Percentiles rank a stretch among this genome's conserved stretches.
Evolutionary conservation across 2,797 vertebrate species (phyloP).

Genomic region (Channallabes apus): DNA sequence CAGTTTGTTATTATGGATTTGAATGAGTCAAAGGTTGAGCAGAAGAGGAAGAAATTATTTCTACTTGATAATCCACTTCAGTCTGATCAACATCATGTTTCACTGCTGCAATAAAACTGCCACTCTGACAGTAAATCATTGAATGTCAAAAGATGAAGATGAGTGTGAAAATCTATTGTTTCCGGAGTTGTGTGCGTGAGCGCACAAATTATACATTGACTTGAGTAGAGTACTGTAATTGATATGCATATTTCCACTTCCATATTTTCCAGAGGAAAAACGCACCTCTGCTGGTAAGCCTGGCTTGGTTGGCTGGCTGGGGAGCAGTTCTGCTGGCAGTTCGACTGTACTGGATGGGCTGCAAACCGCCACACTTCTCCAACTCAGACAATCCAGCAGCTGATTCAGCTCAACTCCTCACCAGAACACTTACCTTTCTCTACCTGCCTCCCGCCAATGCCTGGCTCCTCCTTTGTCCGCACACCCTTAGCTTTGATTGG

Average conservation of each 20-base stretch:
- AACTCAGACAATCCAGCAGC: conserved; percentile 98
- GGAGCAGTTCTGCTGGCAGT: conserved; percentile 82
- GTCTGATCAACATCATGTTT: not conserved
- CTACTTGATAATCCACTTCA: not conserved
- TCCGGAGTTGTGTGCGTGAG: not conserved
- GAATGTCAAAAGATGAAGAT: not conserved
- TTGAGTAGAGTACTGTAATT: not conserved
- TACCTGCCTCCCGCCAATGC: conserved; percentile 91
- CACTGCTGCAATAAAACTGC: not conserved
- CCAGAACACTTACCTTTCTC: conserved; percentile 87
- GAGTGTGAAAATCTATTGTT: not conserved
- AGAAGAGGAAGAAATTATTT: conserved; percentile 14
- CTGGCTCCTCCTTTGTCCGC: conserved; percentile 94
- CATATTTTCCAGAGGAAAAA: conserved; percentile 83
- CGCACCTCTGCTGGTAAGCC: conserved; percentile 81
- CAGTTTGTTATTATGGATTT: too few relatives aligned
- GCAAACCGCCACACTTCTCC: conserved; percentile 96
- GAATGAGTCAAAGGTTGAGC: conserved; percentile 62
- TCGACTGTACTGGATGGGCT: conserved; percentile 99
- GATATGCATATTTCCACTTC: conserved; percentile 32
- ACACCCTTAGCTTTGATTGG: conserved; percentile 98
- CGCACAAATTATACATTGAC: not conserved
- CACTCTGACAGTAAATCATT: not conserved
- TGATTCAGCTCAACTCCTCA: conserved; percentile 84
- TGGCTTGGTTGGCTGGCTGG: conserved; percentile 85